Conservation (phyloP, 2,797 vertebrate species). For the Phylloscopus collybita region DNA sequence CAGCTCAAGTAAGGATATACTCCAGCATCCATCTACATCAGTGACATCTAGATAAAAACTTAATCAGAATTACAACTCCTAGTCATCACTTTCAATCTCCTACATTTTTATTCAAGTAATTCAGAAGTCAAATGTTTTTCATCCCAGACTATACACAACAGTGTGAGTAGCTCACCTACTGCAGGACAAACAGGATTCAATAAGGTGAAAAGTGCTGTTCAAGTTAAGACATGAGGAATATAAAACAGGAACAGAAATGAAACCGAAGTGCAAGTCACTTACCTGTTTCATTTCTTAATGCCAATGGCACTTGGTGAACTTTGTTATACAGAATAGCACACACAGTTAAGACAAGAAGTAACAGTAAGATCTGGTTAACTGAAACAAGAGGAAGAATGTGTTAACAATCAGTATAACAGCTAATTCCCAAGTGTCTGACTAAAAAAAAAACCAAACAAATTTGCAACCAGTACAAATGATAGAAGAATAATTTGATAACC, state of each 20-base stretch:
- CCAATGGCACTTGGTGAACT: conserved; percentile 75
- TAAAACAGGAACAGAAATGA: neutral
- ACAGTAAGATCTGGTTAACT: conserved; percentile 90
- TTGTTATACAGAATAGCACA: conserved; percentile 87
- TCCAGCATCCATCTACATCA: neutral
- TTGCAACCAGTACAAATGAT: neutral
- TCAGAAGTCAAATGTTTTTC: neutral
- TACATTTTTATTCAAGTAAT: neutral
- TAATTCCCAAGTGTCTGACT: neutral
- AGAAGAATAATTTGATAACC: neutral
- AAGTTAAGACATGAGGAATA: neutral
- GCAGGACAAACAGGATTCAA: neutral
- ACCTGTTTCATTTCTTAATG: conserved; percentile 76
- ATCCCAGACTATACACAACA: neutral
- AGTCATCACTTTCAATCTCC: neutral
- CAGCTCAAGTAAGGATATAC: neutral
- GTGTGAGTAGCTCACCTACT: neutral
- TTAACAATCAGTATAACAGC: neutral
- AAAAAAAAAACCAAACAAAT: neutral
- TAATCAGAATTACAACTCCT: neutral
- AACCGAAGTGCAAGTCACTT: neutral
- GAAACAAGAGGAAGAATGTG: conserved; percentile 55
- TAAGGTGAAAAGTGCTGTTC: neutral
- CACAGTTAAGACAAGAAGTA: conserved; percentile 86
- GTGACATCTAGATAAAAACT: neutral